phyloP scores from a whole-genome alignment of 1,140 invertebrate genomes.

The Leguminivora glycinivorella region DNA sequence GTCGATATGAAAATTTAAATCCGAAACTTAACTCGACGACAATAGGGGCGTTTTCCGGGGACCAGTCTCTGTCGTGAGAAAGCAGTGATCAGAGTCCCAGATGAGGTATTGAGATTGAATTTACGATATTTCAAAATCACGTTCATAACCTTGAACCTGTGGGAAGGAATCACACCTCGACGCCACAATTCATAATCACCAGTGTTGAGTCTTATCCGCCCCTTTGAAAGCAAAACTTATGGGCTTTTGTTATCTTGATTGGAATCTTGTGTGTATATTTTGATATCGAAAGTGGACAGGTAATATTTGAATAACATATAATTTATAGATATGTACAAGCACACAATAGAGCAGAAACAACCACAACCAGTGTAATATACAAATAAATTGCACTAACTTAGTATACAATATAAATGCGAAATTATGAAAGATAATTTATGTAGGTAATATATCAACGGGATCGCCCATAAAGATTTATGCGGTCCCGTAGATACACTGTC shows the following conservation, averaged over 20 bases:
- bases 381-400: background rate
- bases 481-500: background rate
- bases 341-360: too few species aligned
- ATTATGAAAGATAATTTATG: too few species aligned
- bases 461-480: too few species aligned
- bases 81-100: slow-evolving; percentile 53
- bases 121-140: slow-evolving; percentile 75
- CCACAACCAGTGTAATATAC: too few species aligned
- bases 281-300: background rate
- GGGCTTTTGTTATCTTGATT: background rate
- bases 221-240: slow-evolving; percentile 17
- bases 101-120: slow-evolving; percentile 65
- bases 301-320: background rate
- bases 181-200: slow-evolving; percentile 37
- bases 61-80: slow-evolving; percentile 61
- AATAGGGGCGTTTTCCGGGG: slow-evolving; percentile 35
- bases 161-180: slow-evolving; percentile 61
- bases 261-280: background rate
- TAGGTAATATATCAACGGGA: too few species aligned
- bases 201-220: background rate
- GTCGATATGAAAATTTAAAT: slow-evolving; percentile 28
- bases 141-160: slow-evolving; percentile 70
- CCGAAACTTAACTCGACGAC: slow-evolving; percentile 20
- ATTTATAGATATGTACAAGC: too few species aligned
- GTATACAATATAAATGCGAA: background rate